These are phyloP conservation scores for Hucho hucho DNA, from an alignment of 2,113 vertebrate species.

Conservation along the genomic window DNA sequence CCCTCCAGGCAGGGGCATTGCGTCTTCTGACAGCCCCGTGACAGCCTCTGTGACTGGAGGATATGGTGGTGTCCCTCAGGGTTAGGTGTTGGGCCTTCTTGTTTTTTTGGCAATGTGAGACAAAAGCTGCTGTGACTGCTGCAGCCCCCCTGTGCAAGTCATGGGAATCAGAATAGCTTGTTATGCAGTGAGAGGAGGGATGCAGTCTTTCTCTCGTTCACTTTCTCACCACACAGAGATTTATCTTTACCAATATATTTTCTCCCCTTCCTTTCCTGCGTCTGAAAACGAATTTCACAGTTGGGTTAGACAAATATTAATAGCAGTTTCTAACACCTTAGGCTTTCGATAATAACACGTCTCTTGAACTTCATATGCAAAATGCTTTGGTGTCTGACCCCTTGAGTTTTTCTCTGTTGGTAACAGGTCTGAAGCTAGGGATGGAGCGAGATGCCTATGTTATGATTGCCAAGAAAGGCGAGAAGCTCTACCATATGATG, in stretches of 20 bases:
- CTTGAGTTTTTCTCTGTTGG: constrained; percentile 1
- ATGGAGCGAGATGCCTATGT: constrained; percentile 97
- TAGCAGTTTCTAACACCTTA: too few relatives aligned
- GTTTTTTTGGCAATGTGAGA: constrained; percentile 5
- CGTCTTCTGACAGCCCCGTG: constrained; percentile 43
- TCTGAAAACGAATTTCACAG: too few relatives aligned
- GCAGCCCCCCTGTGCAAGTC: background rate
- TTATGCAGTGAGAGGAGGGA: background rate
- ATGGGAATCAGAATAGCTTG: background rate
- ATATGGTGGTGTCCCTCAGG: constrained; percentile 8
- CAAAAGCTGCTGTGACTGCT: background rate
- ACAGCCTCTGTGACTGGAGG: background rate
- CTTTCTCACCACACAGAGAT: background rate
- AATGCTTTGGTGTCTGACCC: background rate
- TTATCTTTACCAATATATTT: background rate
- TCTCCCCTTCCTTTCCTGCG: too few relatives aligned
- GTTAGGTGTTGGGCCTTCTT: background rate
- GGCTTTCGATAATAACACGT: too few relatives aligned
- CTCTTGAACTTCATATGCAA: too few relatives aligned
- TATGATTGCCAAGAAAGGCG: constrained; percentile 97
- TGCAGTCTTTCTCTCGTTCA: background rate
- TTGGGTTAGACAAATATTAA: too few relatives aligned
- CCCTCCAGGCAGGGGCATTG: constrained; percentile 27
- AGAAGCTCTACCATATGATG: constrained; percentile 99
- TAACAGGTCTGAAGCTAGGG: constrained; percentile 90